Evolutionary conservation across 2,888 invertebrate species (phyloP).

Genomic region (Ametastegia equiseti): DNA sequence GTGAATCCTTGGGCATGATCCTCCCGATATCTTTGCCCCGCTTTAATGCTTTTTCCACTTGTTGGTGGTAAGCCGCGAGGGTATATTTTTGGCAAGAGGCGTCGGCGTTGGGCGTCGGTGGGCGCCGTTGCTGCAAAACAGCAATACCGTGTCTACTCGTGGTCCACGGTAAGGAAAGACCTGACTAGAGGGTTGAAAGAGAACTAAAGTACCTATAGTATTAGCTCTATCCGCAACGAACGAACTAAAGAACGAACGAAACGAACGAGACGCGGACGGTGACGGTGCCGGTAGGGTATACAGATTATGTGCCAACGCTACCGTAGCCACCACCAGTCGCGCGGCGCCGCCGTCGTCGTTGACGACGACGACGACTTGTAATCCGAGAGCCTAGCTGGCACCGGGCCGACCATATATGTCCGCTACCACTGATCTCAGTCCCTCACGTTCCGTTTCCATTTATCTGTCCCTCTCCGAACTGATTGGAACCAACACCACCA

Average conservation of each 20-base stretch:
- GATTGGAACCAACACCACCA: not conserved
- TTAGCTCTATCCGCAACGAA: not conserved
- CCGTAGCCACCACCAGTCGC: constrained; percentile 65
- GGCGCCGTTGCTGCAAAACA: not conserved
- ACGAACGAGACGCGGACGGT: not conserved
- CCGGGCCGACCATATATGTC: constrained; percentile 75
- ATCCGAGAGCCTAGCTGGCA: constrained; percentile 73
- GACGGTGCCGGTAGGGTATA: no score
- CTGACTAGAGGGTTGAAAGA: constrained; percentile 20
- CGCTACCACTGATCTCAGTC: constrained; percentile 68
- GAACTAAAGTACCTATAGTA: no score
- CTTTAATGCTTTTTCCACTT: not conserved
- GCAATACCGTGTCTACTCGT: not conserved
- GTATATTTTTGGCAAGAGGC: constrained; percentile 35
- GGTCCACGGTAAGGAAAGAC: not conserved
- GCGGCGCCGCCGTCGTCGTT: constrained; percentile 55
- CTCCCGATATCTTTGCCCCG: not conserved
- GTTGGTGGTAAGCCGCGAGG: not conserved
- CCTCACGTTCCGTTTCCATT: constrained; percentile 55
- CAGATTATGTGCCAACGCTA: no score
- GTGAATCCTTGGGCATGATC: not conserved
- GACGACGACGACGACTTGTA: constrained; percentile 72
- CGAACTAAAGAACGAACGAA: not conserved
- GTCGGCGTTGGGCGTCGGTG: constrained; percentile 33
- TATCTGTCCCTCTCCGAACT: constrained; percentile 29